Percentiles rank a stretch among this genome's conserved stretches.
Conservation (phyloP, 2,113 vertebrate species). For the Hydropotes inermis region DNA sequence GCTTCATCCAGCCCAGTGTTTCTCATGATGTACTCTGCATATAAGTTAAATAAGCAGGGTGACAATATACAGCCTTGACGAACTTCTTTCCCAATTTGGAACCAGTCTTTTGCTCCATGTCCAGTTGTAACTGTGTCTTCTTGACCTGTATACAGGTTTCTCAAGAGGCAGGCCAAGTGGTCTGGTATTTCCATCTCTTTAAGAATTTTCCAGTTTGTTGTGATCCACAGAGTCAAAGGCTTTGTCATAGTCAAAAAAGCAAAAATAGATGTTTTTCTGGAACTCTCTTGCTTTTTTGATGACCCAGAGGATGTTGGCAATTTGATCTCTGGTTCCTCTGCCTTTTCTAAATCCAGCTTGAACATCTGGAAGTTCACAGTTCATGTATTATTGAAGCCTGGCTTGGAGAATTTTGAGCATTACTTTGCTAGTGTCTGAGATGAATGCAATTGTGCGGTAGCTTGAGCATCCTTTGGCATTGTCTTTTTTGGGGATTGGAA, state of each 20-base stretch:
- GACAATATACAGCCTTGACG: background rate
- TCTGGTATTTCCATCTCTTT: background rate
- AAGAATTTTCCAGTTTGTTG: background rate
- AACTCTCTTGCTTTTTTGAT: background rate
- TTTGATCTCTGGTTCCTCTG: background rate
- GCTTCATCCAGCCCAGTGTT: background rate
- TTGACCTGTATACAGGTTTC: background rate
- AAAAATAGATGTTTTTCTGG: background rate
- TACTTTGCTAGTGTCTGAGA: background rate
- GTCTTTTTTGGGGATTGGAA: background rate
- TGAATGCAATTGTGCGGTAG: background rate
- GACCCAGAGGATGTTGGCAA: fast-evolving
- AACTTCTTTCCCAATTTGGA: background rate
- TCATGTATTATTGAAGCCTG: background rate
- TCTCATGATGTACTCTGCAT: background rate
- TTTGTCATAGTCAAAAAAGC: no score
- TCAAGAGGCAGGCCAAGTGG: background rate
- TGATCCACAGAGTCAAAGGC: no score
- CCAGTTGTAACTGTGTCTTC: background rate
- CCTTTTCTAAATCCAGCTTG: background rate
- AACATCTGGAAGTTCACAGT: background rate
- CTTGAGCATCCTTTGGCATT: background rate
- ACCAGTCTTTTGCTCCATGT: background rate
- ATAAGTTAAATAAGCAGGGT: background rate
- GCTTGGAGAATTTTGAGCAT: background rate